Percentiles rank a stretch among this genome's conserved stretches.
phyloP scores from a whole-genome alignment of 2,113 vertebrate species.

The Callipepla squamata region DNA sequence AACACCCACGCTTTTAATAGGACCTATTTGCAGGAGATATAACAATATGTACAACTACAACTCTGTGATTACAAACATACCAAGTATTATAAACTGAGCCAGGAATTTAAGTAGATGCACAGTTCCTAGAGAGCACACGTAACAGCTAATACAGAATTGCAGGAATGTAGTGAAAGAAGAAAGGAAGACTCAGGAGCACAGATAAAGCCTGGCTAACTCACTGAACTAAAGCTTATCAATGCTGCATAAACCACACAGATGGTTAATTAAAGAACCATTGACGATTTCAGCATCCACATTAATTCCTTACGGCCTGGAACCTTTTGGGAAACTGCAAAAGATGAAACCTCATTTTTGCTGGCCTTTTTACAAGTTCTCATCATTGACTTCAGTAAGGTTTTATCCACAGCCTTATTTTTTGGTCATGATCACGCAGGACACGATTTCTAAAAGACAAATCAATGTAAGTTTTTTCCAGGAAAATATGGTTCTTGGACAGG shows the following conservation, averaged over 20 bases:
- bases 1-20: not conserved
- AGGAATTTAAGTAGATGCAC: not conserved
- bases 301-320: not conserved
- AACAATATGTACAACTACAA: not conserved
- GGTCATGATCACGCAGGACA: not conserved
- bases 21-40: not conserved
- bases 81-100: not conserved
- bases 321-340: not conserved
- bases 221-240: not conserved
- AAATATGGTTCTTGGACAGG: not conserved
- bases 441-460: not conserved
- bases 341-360: not conserved
- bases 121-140: not conserved
- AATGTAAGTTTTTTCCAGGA: not conserved
- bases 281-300: not conserved
- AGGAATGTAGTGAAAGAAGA: not conserved
- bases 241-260: not conserved
- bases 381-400: not conserved
- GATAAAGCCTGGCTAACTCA: not conserved
- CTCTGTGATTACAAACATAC: not conserved
- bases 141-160: not conserved
- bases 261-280: not conserved
- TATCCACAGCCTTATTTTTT: not conserved
- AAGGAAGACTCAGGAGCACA: not conserved
- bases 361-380: not conserved